A percentile compares a stretch with the other conserved stretches of the same genome.
These are phyloP conservation scores for Drosophila jambulina DNA, from an alignment of 1,140 invertebrate species.

Conservation along the genomic window DNA sequence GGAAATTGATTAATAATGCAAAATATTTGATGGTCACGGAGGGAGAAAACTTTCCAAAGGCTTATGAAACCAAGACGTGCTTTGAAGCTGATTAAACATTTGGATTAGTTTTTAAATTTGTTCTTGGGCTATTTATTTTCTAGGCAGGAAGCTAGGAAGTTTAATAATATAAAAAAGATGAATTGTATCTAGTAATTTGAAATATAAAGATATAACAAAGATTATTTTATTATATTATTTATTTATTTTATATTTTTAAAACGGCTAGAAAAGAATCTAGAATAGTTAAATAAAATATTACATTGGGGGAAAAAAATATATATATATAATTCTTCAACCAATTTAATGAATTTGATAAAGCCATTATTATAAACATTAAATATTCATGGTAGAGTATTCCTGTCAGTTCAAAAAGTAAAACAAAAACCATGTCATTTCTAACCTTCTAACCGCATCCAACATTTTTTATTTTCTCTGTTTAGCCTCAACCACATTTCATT, in stretches of 20 bases:
- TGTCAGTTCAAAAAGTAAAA: not conserved
- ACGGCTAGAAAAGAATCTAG: too few species aligned
- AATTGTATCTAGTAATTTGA: not conserved
- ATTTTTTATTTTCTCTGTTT: not conserved
- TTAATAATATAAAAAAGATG: not conserved
- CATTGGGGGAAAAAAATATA: too few species aligned
- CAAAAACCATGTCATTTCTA: not conserved
- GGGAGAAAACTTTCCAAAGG: not conserved
- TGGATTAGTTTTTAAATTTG: not conserved
- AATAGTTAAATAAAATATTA: too few species aligned
- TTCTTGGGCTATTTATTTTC: too few species aligned
- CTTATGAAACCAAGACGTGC: not conserved
- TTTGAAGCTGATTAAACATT: not conserved
- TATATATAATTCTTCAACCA: too few species aligned
- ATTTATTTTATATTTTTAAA: too few species aligned
- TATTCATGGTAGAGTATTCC: not conserved
- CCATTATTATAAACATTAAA: not conserved
- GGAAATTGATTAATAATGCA: conserved; percentile 12
- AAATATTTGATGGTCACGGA: not conserved
- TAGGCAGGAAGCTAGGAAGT: too few species aligned
- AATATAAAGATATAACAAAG: too few species aligned
- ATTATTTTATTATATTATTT: too few species aligned
- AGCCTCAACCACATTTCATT: conserved; percentile 11
- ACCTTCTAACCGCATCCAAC: not conserved
- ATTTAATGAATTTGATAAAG: too few species aligned